phyloP scores from a whole-genome alignment of 2,113 vertebrate genomes.

The Coptodon rendalli region DNA sequence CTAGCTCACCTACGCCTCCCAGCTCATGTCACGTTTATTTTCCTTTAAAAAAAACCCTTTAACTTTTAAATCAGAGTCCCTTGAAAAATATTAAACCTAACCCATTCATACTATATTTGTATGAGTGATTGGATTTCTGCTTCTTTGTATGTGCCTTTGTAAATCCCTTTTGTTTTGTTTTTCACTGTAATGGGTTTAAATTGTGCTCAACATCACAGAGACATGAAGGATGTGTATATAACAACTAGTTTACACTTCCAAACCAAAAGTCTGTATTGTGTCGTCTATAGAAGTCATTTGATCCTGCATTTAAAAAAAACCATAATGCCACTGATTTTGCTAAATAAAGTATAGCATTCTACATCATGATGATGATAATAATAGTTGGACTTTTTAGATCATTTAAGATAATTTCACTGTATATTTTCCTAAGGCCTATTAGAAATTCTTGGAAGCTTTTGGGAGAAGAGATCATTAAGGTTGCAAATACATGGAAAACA shows the following conservation, averaged over 20 bases:
- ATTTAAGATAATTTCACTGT: background rate
- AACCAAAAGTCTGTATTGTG: background rate
- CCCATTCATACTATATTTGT: background rate
- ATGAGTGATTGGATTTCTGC: background rate
- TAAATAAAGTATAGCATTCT: background rate
- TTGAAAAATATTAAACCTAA: background rate
- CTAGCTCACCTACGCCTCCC: background rate
- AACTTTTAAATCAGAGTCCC: background rate
- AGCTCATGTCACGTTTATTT: background rate
- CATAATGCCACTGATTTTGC: background rate
- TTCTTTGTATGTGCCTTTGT: background rate
- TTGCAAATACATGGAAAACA: background rate
- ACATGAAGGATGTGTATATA: background rate
- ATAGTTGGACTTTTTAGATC: background rate
- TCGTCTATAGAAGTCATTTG: background rate
- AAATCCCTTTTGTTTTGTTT: background rate
- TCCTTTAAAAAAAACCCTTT: background rate
- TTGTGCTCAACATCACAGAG: background rate
- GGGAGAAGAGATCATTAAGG: background rate
- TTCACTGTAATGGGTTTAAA: background rate
- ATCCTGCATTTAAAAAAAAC: background rate
- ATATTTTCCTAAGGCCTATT: background rate
- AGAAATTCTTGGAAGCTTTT: background rate
- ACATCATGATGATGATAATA: rapidly evolving
- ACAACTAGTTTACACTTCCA: background rate